Evolutionary conservation across 2,888 invertebrate genomes (phyloP), one percentile per base, ranked within the genome.

Genomic region (Cephus pygmeus): DNA sequence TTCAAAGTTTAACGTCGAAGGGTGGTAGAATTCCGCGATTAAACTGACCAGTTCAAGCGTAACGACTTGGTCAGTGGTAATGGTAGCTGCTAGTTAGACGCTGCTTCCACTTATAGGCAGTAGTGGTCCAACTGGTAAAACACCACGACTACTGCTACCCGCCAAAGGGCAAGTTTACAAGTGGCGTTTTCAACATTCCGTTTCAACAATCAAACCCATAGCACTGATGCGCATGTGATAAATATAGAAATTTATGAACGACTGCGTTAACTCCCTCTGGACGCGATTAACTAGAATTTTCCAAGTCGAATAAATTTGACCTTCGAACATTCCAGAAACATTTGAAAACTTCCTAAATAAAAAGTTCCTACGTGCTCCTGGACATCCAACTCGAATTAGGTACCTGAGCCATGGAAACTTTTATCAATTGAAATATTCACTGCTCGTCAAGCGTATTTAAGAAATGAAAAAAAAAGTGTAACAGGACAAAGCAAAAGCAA

Each of bases 1-100:
- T 80, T 68, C 75, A 79, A 80, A 80, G 79, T 80, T 80, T 80
- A 79, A 79, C 68, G 69, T 69, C 34, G 73, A 34, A 74, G 68
- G 33, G 31, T 75, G 35, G 73, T 73, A 30, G 78, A 79, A 79
- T 79, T 73, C 75, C 68, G 75, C 79, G 79, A 79, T 79, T 79
- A 79, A 79, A 79, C 83, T 56, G 23, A 56, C 56, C 23, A 56
- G 56, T 56, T 56, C 56, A 23, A 56, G 56, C 56, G 56, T 56
- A 56, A 56, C 56, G 23, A 56, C 56, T 23, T 56, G 56, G 56
- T 56, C 56, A 23, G 56, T 56, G 56, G 56, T 23, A 56, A 56
- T 23, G 56, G 56, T 56, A 23, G 56, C 56, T 56, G 56, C 56
- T 56, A 56, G 56, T 56, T 56, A 56, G 56, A 23, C 56, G 56